Evolutionary conservation across 53 echinoderm and acorn worm genomes (phyloP).

Genomic region (Hippasteria phrygiana): DNA sequence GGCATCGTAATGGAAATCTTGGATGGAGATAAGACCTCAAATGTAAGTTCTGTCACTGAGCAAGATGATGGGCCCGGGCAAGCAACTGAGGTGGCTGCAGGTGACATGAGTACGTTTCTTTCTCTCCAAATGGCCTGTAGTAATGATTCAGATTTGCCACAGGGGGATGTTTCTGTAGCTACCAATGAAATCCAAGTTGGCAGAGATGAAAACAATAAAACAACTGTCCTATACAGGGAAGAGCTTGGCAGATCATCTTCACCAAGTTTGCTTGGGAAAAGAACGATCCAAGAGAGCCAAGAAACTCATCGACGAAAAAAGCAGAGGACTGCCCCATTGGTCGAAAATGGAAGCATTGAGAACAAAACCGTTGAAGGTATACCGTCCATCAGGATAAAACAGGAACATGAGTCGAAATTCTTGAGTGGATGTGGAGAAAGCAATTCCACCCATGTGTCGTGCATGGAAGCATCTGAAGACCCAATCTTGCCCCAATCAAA

Average conservation of each 20-base stretch:
- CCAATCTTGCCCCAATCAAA: not conserved
- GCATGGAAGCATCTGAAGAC: not conserved
- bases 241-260: not conserved
- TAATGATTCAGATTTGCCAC: not conserved
- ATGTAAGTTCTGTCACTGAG: not conserved
- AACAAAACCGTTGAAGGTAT: not conserved
- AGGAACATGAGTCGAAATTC: not conserved
- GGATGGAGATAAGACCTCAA: not conserved
- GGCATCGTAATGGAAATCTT: not conserved
- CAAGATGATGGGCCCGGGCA: not conserved
- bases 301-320: not conserved
- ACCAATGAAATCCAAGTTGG: not conserved
- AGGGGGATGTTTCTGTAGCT: not conserved
- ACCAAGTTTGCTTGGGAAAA: not conserved
- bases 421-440: constrained; percentile 2
- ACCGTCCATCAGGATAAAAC: not conserved
- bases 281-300: not conserved
- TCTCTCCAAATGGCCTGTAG: not conserved
- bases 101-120: too few relatives aligned
- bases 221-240: not conserved
- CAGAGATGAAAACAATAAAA: not conserved
- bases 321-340: not conserved
- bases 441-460: not conserved
- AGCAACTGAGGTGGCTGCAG: not conserved
- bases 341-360: not conserved